phyloP scores from a whole-genome alignment of 1,140 invertebrate genomes.

The Drosophila navojoa region DNA sequence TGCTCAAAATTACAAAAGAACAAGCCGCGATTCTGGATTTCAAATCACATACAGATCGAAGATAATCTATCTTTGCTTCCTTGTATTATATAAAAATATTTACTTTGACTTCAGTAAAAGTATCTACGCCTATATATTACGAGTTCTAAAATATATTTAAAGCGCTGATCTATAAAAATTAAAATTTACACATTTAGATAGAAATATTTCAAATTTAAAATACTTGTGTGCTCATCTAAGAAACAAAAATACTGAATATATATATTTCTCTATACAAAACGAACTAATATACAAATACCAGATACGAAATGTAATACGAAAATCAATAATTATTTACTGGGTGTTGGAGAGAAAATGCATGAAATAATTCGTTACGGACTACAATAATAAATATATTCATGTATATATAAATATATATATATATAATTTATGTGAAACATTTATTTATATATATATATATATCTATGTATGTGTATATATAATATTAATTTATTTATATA shows the following conservation, averaged over 20 bases:
- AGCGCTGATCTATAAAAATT: neutral
- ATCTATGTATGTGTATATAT: slow-evolving; percentile 47
- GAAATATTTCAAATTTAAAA: neutral
- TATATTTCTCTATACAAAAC: slow-evolving; percentile 30
- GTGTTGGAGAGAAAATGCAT: slow-evolving; percentile 3
- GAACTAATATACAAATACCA: slow-evolving; percentile 47
- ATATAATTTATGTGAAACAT: slow-evolving; percentile 71
- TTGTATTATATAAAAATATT: too few species aligned
- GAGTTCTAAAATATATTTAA: neutral
- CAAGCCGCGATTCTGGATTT: too few species aligned
- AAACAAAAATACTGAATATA: slow-evolving; percentile 5
- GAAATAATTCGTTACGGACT: slow-evolving; percentile 50
- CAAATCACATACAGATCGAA: too few species aligned
- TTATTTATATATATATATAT: slow-evolving; percentile 54
- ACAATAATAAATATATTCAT: slow-evolving; percentile 60
- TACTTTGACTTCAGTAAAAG: too few species aligned
- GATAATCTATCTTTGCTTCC: too few species aligned
- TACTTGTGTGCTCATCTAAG: slow-evolving; percentile 9
- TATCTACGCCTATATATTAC: too few species aligned
- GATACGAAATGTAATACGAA: neutral
- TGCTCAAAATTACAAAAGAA: too few species aligned
- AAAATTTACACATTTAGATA: slow-evolving; percentile 30
- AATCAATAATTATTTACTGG: slow-evolving; percentile 8
- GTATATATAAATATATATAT: slow-evolving; percentile 47
- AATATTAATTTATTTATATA: slow-evolving; percentile 41